Evolutionary conservation across 2,113 vertebrate genomes (phyloP).

Genomic region (Cyprinodon variegatus): DNA sequence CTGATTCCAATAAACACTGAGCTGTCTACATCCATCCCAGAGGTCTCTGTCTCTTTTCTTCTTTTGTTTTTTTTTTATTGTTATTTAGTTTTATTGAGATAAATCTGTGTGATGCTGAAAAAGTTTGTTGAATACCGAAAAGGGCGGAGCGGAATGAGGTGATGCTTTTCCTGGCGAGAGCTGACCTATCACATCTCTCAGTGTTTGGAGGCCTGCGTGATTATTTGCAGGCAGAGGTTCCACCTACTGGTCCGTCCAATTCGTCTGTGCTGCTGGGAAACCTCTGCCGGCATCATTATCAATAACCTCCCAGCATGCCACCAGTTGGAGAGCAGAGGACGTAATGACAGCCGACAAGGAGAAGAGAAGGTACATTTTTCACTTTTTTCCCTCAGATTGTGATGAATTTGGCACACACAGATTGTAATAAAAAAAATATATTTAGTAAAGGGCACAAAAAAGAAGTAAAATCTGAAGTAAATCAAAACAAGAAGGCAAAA

Average conservation of each 20-base stretch:
- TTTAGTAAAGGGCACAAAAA: neutral
- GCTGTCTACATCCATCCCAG: constrained; percentile 78
- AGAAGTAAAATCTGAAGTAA: neutral
- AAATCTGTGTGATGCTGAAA: constrained; percentile 29
- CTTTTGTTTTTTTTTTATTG: neutral
- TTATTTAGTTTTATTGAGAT: neutral
- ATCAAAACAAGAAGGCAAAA: neutral
- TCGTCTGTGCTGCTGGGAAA: constrained; percentile 37
- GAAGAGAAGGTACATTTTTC: constrained; percentile 63
- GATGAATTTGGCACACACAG: no score
- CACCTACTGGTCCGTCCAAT: constrained; percentile 25
- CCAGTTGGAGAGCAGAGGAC: constrained; percentile 21
- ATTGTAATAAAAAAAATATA: neutral
- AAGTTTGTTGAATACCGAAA: constrained; percentile 5
- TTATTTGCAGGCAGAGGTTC: constrained; percentile 43
- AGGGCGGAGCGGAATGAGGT: constrained; percentile 14
- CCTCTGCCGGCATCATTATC: constrained; percentile 1
- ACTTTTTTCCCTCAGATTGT: neutral
- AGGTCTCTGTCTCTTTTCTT: constrained; percentile 17
- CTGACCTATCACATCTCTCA: constrained; percentile 49
- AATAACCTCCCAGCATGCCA: constrained; percentile 25
- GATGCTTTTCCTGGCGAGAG: constrained; percentile 32
- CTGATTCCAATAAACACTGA: constrained; percentile 90
- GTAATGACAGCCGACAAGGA: constrained; percentile 70
- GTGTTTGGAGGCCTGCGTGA: constrained; percentile 28